Base-by-base conservation (phyloP, 1,140 invertebrate genomes). In the Diachasma alloeum region DNA sequence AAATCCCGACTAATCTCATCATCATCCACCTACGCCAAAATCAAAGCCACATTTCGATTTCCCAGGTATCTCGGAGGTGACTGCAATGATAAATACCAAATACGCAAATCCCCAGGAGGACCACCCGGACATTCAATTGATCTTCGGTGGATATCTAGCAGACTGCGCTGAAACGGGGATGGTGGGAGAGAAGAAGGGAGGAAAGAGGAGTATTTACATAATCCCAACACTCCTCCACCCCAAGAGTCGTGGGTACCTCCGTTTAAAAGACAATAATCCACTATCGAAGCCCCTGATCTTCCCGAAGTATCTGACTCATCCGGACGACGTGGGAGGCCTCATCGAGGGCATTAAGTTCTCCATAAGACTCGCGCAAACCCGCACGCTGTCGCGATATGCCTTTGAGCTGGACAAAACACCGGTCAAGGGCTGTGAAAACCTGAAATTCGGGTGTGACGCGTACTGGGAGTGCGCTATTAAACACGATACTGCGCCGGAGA, bases 111-210 rank as follows among this genome's bases (percentile, higher is more conserved):
- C 92, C 0, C 89, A 89, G 0, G 92, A 93, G 0, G 95, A 97
- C 83, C 92, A 94, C 83, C 96, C 96, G 0, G 96, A 97, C 83
- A 87, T 97, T 0, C 96, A 97, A 83, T 91, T 95, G 42, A 97
- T 96, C 88, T 97, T 97, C 83, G 93, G 95, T 8, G 95, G 95
- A 0, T 96, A 95, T 83, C 87, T 96, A 53, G 95, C 95, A 0
- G 94, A 95, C 82, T 96, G 95, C 81, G 94, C 95, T 5, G 92
- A 93, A 83, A 96, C 95, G 0, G 95, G 95, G n/a, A 95, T 95
- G 92, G 94, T 96, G 6, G 94, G 95, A 0, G 95, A 95, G 83
- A 89, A 92, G 46, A 89, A 90, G 36, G 87, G 88, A 9, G 83
- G 88, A 19, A 91, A 91, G 78, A 84, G 88, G 53, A 84, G 79